Evolutionary conservation across 2,797 vertebrate genomes (phyloP).

Genomic region (Ataeniobius toweri): DNA sequence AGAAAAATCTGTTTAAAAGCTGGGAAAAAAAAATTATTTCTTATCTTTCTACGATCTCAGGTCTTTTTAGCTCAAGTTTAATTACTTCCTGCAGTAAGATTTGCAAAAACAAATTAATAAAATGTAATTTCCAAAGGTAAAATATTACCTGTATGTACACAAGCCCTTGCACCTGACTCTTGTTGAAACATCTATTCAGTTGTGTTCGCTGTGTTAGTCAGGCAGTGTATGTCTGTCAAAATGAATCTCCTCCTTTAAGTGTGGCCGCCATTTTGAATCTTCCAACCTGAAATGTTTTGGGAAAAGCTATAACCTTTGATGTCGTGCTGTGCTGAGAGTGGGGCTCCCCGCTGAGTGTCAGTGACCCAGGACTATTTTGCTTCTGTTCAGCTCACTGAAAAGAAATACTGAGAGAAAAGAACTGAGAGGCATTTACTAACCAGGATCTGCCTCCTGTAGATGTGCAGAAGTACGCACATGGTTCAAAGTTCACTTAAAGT

Average conservation of each 20-base stretch:
- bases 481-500: conserved; percentile 24
- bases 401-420: conserved; percentile 22
- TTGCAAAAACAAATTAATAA: background rate
- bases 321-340: conserved; percentile 30
- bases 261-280: conserved; percentile 2
- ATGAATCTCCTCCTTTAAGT: conserved; percentile 13
- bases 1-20: background rate
- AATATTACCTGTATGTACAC: background rate
- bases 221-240: background rate
- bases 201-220: background rate
- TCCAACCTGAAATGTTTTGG: conserved; percentile 12
- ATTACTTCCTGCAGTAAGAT: background rate
- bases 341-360: conserved; percentile 26
- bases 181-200: background rate
- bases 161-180: background rate
- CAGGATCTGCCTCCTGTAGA: conserved; percentile 19
- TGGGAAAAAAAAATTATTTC: background rate
- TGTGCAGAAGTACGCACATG: conserved; percentile 20
- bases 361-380: conserved; percentile 29
- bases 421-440: conserved; percentile 33
- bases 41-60: background rate
- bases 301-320: conserved; percentile 26
- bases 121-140: background rate
- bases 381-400: conserved; percentile 18
- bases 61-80: background rate